Evolutionary conservation across 2,797 vertebrate genomes (phyloP).

Genomic region (Pangasius krempfi): DNA sequence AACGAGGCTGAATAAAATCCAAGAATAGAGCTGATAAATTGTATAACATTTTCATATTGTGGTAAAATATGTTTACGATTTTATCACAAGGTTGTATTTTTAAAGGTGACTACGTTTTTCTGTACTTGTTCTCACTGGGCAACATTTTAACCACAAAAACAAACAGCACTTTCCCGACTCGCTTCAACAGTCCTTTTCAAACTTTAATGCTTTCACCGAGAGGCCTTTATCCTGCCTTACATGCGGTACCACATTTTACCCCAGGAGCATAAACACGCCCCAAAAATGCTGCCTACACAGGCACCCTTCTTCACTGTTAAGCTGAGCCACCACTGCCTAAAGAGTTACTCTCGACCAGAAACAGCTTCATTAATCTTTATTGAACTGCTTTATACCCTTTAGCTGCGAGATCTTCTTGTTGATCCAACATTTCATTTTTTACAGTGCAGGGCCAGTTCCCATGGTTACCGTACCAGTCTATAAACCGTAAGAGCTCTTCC

Average conservation of each 20-base stretch:
- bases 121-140: neutral
- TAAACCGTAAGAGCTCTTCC: constrained; percentile 71
- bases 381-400: constrained; percentile 24
- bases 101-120: neutral
- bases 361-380: constrained; percentile 22
- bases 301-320: neutral
- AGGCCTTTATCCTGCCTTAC: neutral
- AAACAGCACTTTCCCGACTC: neutral
- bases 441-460: constrained; percentile 59
- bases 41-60: neutral
- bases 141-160: neutral
- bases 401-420: neutral
- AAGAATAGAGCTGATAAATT: neutral
- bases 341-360: neutral
- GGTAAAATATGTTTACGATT: neutral
- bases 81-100: neutral
- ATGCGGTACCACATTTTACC: neutral
- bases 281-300: neutral
- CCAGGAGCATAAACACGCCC: neutral
- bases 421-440: constrained; percentile 35
- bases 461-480: constrained; percentile 51
- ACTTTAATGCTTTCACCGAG: neutral
- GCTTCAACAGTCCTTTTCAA: neutral
- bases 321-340: neutral
- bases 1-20: neutral